Conservation (phyloP, 2,113 vertebrate species). For the Centropus unirufus region DNA sequence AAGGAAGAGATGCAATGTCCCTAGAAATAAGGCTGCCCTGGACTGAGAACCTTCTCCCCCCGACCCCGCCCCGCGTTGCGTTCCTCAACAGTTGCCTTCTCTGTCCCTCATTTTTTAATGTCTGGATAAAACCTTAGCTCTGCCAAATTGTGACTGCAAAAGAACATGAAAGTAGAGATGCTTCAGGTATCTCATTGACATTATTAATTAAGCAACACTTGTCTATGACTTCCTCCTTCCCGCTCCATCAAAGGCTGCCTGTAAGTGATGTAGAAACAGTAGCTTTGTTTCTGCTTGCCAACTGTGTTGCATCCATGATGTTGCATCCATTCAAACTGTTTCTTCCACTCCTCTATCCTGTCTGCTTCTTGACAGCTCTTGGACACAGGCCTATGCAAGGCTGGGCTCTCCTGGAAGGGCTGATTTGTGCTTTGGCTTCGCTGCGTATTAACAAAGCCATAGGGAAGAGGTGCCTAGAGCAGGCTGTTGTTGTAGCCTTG, state of each 20-base stretch:
- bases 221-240: background rate
- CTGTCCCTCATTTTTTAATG: background rate
- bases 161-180: background rate
- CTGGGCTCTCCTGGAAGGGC: background rate
- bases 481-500: background rate
- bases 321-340: fast-evolving
- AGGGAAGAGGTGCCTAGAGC: background rate
- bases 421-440: background rate
- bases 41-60: background rate
- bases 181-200: background rate
- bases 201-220: background rate
- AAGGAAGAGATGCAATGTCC: background rate
- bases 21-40: background rate
- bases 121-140: background rate
- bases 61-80: too few relatives aligned
- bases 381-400: background rate
- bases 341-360: background rate
- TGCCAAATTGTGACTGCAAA: background rate
- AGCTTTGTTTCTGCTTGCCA: background rate
- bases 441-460: background rate
- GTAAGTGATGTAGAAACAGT: background rate
- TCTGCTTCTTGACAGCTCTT: background rate
- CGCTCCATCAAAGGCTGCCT: background rate
- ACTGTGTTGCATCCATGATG: background rate
- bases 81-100: background rate